Evolutionary conservation across 2,797 vertebrate genomes (phyloP), one percentile per base, ranked within the genome.

Genomic region (Myripristis murdjan): DNA sequence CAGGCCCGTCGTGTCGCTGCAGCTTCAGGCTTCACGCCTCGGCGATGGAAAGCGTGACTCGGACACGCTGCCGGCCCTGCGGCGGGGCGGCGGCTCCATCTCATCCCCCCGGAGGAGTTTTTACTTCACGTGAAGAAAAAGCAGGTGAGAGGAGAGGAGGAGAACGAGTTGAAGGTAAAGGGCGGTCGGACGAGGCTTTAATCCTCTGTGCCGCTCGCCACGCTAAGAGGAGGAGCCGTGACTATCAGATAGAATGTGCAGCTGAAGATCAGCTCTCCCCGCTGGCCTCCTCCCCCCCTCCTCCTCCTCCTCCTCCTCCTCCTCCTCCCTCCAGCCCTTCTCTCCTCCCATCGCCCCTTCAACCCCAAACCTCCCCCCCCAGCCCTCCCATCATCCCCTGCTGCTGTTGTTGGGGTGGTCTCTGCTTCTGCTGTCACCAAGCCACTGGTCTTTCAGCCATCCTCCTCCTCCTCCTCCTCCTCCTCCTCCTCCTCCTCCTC

Each of bases 321-420:
- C 1, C 0, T 41, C 11, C 18, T 39, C 18, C 44, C 24, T 37
- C 43, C 60, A n/a, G n/a, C n/a, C n/a, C n/a, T n/a, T n/a, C n/a
- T n/a, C n/a, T n/a, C n/a, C n/a, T n/a, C n/a, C n/a, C 28, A 6
- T 53, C 5, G 0, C 5, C 31, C 3, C 57, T n/a, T n/a, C n/a
- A n/a, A n/a, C n/a, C 11, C 2, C 56, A 14, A 52, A 51, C 28
- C 4, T 68, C 23, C 22, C 55, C 41, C 18, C 68, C 73, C 64
- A n/a, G 60, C 77, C 73, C 81, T 73, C 82, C 54, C 81, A 89
- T 87, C 90, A 92, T 92, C 92, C 92, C 92, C 93, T 81, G 84
- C 87, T 94, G 91, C 11, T 93, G 91, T 96, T 93, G 93, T 93
- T 93, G 88, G 93, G 96, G 95, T 96, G 95, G 95, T 96, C 96